These are phyloP conservation scores for Drosophila nikananu DNA, from an alignment of 1,140 invertebrate genomes.

Conservation along the genomic window DNA sequence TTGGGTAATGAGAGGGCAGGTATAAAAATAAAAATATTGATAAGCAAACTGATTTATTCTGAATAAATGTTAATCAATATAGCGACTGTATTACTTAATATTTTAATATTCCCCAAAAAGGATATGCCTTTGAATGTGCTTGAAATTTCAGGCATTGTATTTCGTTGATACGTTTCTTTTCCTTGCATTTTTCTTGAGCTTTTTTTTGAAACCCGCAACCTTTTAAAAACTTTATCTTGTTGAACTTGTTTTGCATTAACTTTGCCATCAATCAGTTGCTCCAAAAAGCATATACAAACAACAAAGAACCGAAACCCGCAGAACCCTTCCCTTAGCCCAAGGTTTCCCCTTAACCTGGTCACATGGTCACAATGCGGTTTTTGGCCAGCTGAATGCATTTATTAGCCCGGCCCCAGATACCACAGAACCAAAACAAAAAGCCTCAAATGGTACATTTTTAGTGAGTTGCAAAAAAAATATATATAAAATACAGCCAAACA, in stretches of 20 bases:
- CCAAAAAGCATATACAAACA: background rate
- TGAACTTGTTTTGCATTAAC: conserved; percentile 28
- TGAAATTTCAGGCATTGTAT: background rate
- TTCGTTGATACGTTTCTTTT: background rate
- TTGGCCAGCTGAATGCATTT: conserved; percentile 60
- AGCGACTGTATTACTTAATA: conserved; percentile 1
- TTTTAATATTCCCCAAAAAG: background rate
- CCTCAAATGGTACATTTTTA: conserved; percentile 65
- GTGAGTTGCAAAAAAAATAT: conserved; percentile 49
- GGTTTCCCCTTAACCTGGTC: conserved; percentile 47
- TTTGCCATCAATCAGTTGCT: conserved; percentile 32
- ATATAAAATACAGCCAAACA: conserved; percentile 48
- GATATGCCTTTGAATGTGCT: background rate
- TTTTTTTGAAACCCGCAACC: background rate
- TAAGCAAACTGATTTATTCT: background rate
- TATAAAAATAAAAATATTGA: background rate
- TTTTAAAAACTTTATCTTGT: conserved; percentile 11
- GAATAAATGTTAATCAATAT: conserved; percentile 7
- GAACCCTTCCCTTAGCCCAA: conserved; percentile 58
- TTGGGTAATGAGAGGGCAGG: background rate
- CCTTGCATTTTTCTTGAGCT: background rate
- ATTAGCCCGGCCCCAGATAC: conserved; percentile 23
- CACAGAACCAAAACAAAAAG: conserved; percentile 50
- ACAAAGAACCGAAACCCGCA: conserved; percentile 21
- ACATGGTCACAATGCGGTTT: conserved; percentile 59